Evolutionary conservation across 1,140 invertebrate species (phyloP), one percentile per base, ranked within the genome.

Genomic region (Heliothis virescens): DNA sequence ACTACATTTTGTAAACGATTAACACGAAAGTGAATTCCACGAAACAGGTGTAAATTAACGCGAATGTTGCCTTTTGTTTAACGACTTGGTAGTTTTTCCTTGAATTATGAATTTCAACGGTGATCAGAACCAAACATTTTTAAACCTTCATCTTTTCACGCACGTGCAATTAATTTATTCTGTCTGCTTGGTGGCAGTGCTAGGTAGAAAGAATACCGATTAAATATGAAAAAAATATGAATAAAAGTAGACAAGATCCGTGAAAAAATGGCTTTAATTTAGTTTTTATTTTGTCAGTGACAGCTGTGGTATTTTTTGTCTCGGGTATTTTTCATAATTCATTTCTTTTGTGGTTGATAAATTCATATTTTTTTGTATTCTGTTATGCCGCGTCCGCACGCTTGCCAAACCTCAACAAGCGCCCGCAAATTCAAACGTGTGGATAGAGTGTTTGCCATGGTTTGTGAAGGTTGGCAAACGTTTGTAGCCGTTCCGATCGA

Each of bases 251-350:
- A 65, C 29, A 65, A 26, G 34, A 16, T 47, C 0, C 21, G 62
- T 65, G 34, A 15, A 65, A 65, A 65, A 41, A 18, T 57, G 55
- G 29, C 62, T 65, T 41, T 65, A 5, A n/a, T 65, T 65, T 41
- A 11, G 21, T 57, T 57, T 57, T 57, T 57, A 18, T 57, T 9
- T 18, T 57, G 16, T 57, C 10, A 18, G 7, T 57, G 9, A 15
- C 15, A 16, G 53, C 16, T 55, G 16, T 55, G 53, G 55, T 18
- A 7, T 21, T 57, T 57, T 18, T 18, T 18, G 16, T 57, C 18
- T 57, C 5, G 9, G 34, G 52, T 53, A 53, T 15, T 15, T 53
- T 53, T 13, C n/a, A 53, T 53, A 9, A 41, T 41, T 41, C 5
- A 41, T 41, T 41, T 41, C 34, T 41, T 41, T 41, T 41, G 34